Evolutionary conservation across 1,140 invertebrate species (phyloP), one percentile per base, ranked within the genome.

Genomic region (Zaprionus ghesquierei): DNA sequence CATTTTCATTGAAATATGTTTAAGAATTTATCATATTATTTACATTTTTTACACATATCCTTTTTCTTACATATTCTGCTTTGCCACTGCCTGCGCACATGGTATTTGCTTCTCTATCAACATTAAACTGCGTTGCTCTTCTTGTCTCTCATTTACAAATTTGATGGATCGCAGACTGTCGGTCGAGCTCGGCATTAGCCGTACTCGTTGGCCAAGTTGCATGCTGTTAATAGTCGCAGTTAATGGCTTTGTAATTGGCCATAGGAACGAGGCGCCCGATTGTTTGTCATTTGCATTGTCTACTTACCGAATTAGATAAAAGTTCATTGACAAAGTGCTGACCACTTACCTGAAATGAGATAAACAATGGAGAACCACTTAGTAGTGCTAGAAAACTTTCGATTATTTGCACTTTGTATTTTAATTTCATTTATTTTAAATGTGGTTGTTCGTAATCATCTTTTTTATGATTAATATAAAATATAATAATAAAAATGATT

Each of bases 191-290:
- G 60, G 35, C 38, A 55, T 62, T 62, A 71, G 71, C 55, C 46
- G 38, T 46, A 27, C 38, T 27, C 56, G 53, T 68, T 61, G 58
- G 51, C 51, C 64, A 58, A 58, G 65, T 74, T 63, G 71, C 66
- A 74, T 70, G 71, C 46, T 44, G 58, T 69, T 74, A 62, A 77
- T 58, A 53, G 56, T 50, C 31, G 41, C 46, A 54, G 35, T 51
- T 80, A 80, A 84, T 85, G 77, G 55, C 10, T 68, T 77, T 75
- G 51, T 71, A 75, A 86, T 86, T 86, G 75, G 80, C 23, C 51
- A 54, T 63, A 13, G 62, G 35, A 20, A 18, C 49, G 49, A 50
- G 41, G 12, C 23, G 27, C 29, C 15, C 18, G 29, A 29, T 62
- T 74, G 71, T 69, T 65, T 35, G 25, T 58, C 46, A 54, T 46